These are phyloP conservation scores for Caenorhabditis plicata DNA, from an alignment of 2,888 invertebrate genomes.

Conservation along the genomic window DNA sequence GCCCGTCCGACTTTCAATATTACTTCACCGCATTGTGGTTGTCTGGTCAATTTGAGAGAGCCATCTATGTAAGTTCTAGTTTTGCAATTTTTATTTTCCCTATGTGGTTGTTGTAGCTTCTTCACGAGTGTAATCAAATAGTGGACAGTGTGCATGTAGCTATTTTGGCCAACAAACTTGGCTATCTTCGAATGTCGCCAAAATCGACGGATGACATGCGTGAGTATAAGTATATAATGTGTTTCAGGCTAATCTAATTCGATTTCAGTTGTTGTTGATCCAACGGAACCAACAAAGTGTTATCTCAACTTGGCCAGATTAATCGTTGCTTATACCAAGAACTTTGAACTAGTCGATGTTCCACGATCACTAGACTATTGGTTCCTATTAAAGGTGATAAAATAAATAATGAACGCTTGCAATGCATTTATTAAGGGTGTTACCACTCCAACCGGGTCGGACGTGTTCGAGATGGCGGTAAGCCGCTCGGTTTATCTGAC, in stretches of 20 bases:
- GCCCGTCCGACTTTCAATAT: conserved; percentile 46
- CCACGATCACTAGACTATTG: conserved; percentile 59
- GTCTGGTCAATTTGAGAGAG: conserved; percentile 60
- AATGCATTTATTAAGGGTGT: conserved; percentile 28
- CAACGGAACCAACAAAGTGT: conserved; percentile 46
- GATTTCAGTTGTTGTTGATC: conserved; percentile 50
- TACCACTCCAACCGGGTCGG: conserved; percentile 44
- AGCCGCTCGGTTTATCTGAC: conserved; percentile 58
- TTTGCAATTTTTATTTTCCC: not conserved
- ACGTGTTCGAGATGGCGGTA: conserved; percentile 62
- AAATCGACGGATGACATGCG: conserved; percentile 49
- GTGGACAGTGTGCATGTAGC: conserved; percentile 61
- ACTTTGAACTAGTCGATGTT: conserved; percentile 58
- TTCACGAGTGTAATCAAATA: conserved; percentile 35
- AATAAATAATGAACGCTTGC: not conserved
- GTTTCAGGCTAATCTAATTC: too few species aligned
- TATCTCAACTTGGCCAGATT: conserved; percentile 58
- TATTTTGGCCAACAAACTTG: conserved; percentile 47
- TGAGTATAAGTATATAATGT: conserved; percentile 17
- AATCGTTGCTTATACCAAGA: conserved; percentile 59
- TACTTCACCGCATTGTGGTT: conserved; percentile 61
- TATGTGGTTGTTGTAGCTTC: conserved; percentile 22
- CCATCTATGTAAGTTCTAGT: conserved; percentile 43
- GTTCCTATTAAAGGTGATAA: conserved; percentile 49
- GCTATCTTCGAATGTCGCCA: conserved; percentile 40